Evolutionary conservation across 2,888 invertebrate species (phyloP).

Genomic region (Aleiodes alternator): DNA sequence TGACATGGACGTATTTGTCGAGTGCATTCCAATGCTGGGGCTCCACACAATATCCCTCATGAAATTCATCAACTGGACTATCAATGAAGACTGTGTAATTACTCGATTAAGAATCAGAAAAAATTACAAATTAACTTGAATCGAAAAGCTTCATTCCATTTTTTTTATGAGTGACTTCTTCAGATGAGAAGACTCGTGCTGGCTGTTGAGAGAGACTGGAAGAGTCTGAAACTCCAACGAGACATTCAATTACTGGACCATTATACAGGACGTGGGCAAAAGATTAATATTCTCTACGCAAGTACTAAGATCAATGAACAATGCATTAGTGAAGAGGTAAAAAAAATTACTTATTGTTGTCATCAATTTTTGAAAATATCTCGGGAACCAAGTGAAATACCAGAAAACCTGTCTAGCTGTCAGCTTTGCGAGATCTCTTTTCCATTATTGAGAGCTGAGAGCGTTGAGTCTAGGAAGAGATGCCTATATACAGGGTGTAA

Average conservation of each 20-base stretch:
- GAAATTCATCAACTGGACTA: constrained; percentile 42
- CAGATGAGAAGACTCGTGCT: constrained; percentile 46
- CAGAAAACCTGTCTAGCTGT: no score
- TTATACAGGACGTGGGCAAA: neutral
- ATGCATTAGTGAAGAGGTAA: no score
- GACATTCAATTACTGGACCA: constrained; percentile 12
- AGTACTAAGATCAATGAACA: constrained; percentile 7
- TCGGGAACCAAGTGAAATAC: no score
- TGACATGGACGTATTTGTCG: constrained; percentile 46
- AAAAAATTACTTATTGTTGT: no score
- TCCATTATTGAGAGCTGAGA: no score
- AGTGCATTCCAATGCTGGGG: constrained; percentile 50
- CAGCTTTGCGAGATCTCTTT: no score
- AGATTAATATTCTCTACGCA: neutral
- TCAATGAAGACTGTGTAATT: constrained; percentile 44
- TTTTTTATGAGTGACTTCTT: constrained; percentile 1
- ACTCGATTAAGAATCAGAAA: neutral
- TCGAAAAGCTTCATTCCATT: neutral
- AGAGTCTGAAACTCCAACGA: neutral
- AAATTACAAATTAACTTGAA: neutral
- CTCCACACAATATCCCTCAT: constrained; percentile 45
- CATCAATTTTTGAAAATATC: no score
- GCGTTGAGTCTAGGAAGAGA: no score
- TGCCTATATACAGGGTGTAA: no score
- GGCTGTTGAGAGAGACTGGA: constrained; percentile 46